Conservation (phyloP, 1,140 invertebrate genomes). For the Alviniconcha marisindica region DNA sequence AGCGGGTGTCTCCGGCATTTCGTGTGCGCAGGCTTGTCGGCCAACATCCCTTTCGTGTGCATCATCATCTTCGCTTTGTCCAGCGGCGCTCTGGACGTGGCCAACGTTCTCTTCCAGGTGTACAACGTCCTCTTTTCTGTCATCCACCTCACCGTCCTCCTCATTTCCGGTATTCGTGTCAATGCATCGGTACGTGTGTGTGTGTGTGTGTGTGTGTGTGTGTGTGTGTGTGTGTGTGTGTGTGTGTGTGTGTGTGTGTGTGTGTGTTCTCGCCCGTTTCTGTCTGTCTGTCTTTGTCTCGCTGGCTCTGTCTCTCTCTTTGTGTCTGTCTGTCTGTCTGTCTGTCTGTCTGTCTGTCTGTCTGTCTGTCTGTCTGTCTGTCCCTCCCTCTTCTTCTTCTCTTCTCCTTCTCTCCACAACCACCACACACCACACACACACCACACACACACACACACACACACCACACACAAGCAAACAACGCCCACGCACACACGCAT, state of each 20-base stretch:
- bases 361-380: too few relatives aligned
- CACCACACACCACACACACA: too few relatives aligned
- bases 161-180: not conserved
- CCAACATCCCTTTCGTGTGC: not conserved
- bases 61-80: not conserved
- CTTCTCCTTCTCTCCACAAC: too few relatives aligned
- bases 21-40: not conserved
- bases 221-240: not conserved
- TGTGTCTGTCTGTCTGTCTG: too few relatives aligned
- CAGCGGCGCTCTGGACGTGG: not conserved
- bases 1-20: not conserved
- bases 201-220: not conserved
- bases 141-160: not conserved
- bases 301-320: too few relatives aligned
- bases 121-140: not conserved
- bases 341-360: too few relatives aligned
- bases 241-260: slow-evolving; percentile 1
- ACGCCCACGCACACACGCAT: too few relatives aligned
- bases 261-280: not conserved
- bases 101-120: slow-evolving; percentile 2
- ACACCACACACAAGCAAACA: too few relatives aligned
- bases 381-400: too few relatives aligned
- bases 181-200: not conserved
- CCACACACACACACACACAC: too few relatives aligned
- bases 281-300: too few relatives aligned